A percentile compares a stretch with the other conserved stretches of the same genome.
Conservation (phyloP, 2,888 invertebrate species). For the Polyploca ridens region DNA sequence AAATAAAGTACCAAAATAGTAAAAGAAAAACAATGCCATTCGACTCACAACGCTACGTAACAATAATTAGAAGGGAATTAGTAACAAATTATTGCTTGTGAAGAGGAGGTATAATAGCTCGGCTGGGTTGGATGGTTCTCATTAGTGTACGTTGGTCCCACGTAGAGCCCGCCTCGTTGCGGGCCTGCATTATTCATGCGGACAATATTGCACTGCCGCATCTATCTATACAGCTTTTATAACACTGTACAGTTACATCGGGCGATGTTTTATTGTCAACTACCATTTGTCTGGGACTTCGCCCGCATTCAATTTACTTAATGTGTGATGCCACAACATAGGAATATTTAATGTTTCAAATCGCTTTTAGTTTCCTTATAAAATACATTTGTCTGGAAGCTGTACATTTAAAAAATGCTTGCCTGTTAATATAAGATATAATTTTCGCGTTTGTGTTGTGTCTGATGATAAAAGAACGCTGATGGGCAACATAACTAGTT, state of each 20-base stretch:
- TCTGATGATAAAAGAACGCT: not conserved
- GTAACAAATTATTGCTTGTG: constrained; percentile 78
- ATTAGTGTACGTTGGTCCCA: constrained; percentile 73
- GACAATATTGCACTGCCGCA: constrained; percentile 76
- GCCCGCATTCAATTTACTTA: not conserved
- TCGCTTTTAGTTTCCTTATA: not conserved
- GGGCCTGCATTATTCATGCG: constrained; percentile 81
- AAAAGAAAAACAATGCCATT: constrained; percentile 43
- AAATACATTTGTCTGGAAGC: not conserved
- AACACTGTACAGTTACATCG: constrained; percentile 42
- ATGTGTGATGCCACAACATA: constrained; percentile 3
- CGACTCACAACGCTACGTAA: constrained; percentile 46
- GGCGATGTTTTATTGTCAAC: constrained; percentile 53
- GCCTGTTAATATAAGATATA: not conserved
- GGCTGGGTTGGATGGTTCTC: constrained; percentile 71
- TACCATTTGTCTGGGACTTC: constrained; percentile 42
- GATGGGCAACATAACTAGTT: not conserved
- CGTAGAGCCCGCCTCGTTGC: constrained; percentile 62
- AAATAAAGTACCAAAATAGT: not conserved
- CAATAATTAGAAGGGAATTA: constrained; percentile 78
- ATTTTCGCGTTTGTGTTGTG: not conserved
- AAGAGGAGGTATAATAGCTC: constrained; percentile 69
- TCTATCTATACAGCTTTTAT: constrained; percentile 57
- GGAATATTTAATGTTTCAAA: constrained; percentile 5
- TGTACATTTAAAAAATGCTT: not conserved